Evolutionary conservation across 1,140 invertebrate species (phyloP).

Genomic region (Thaumetopoea pityocampa): DNA sequence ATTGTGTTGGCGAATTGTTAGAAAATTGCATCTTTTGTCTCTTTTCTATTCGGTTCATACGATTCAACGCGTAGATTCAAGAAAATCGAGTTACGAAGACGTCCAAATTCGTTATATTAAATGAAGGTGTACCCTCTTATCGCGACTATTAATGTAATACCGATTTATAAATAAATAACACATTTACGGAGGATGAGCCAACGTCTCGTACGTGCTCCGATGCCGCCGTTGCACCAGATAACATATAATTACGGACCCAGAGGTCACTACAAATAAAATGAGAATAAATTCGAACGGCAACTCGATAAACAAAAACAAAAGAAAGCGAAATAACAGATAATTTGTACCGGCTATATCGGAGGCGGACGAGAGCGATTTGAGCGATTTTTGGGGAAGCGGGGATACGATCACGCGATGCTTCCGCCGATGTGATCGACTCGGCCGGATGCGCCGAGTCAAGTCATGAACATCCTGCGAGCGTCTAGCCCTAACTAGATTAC

Average conservation of each 20-base stretch:
- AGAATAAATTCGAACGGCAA: conserved; percentile 36
- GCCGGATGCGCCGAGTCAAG: conserved; percentile 43
- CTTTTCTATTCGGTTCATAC: conserved; percentile 21
- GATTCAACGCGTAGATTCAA: conserved; percentile 19
- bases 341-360: conserved; percentile 46
- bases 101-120: conserved; percentile 67
- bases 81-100: conserved; percentile 51
- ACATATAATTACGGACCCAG: conserved; percentile 62
- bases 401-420: conserved; percentile 60
- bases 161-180: conserved; percentile 72
- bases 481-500: conserved; percentile 28
- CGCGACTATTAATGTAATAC: conserved; percentile 63
- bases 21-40: conserved; percentile 38
- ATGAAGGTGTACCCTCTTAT: conserved; percentile 62
- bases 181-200: conserved; percentile 56
- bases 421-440: conserved; percentile 42
- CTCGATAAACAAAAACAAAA: conserved; percentile 62
- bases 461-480: conserved; percentile 35
- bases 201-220: conserved; percentile 44
- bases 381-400: conserved; percentile 47
- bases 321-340: conserved; percentile 69
- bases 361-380: conserved; percentile 51
- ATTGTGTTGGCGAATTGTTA: conserved; percentile 30
- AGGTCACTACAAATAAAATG: conserved; percentile 67
- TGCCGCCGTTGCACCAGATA: conserved; percentile 35